Evolutionary conservation across 2,888 invertebrate species (phyloP).

Genomic region (Thymelicus lineola): DNA sequence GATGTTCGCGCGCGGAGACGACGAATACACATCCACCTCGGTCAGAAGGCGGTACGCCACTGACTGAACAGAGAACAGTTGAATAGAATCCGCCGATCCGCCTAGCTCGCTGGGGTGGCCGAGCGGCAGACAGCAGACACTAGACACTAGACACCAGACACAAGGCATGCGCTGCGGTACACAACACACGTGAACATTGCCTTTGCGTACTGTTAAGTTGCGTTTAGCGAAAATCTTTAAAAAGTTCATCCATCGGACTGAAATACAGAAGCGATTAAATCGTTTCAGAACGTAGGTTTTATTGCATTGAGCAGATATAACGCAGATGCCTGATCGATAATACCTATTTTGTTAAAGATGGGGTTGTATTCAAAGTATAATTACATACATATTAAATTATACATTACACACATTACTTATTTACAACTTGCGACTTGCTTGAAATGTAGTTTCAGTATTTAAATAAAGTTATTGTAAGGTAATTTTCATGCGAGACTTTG

Average conservation of each 20-base stretch:
- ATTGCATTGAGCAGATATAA: no score
- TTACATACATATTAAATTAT: no score
- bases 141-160: slow-evolving; percentile 49
- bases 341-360: no score
- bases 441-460: no score
- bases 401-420: no score
- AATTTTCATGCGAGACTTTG: no score
- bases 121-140: slow-evolving; percentile 24
- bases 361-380: no score
- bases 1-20: slow-evolving; percentile 50
- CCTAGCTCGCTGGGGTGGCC: slow-evolving; percentile 39
- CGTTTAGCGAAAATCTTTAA: background rate
- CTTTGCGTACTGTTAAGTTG: slow-evolving; percentile 5
- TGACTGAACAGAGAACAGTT: slow-evolving; percentile 46
- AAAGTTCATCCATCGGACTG: background rate
- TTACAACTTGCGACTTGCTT: no score
- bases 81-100: slow-evolving; percentile 36
- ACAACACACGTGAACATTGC: slow-evolving; percentile 40
- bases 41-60: slow-evolving; percentile 72
- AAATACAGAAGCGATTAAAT: background rate
- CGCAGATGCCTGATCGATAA: no score
- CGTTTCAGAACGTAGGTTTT: no score
- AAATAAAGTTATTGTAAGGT: no score
- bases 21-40: slow-evolving; percentile 54
- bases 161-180: slow-evolving; percentile 54